A percentile compares a stretch with the other conserved stretches of the same genome.
These are phyloP conservation scores for Xenops minutus DNA, from an alignment of 2,797 vertebrate species.

Conservation along the genomic window DNA sequence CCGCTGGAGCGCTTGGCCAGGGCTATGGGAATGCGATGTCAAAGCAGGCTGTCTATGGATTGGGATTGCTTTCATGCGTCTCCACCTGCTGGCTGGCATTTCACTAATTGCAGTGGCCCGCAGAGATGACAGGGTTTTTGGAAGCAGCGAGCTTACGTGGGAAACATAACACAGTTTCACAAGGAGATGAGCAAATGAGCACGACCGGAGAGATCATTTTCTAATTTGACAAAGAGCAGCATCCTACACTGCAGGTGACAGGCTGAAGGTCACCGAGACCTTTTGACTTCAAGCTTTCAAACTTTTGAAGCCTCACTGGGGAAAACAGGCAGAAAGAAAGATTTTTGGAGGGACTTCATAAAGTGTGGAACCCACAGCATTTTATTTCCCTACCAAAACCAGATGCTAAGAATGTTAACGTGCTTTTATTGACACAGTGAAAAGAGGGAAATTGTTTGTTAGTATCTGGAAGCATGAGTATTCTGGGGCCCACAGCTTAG, in stretches of 20 bases:
- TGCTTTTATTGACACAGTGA: slow-evolving; percentile 23
- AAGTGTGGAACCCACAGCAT: background rate
- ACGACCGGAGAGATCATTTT: accelerated
- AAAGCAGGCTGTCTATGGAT: background rate
- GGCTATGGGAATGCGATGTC: slow-evolving; percentile 43
- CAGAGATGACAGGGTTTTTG: background rate
- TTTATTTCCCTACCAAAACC: background rate
- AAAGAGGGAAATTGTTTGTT: slow-evolving; percentile 49
- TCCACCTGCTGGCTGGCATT: slow-evolving; percentile 74
- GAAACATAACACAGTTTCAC: background rate
- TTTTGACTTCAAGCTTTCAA: background rate
- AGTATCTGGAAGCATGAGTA: slow-evolving; percentile 47
- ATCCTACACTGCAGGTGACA: background rate
- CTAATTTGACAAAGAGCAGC: background rate
- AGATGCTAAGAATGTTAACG: slow-evolving; percentile 8
- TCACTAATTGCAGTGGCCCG: slow-evolving; percentile 4
- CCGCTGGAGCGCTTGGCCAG: background rate
- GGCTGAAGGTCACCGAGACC: background rate
- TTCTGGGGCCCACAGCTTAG: slow-evolving; percentile 35
- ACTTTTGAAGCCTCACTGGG: background rate
- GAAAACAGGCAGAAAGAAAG: background rate
- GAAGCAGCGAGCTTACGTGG: background rate
- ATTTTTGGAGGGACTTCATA: background rate
- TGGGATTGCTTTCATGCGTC: slow-evolving; percentile 68
- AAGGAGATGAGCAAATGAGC: background rate